phyloP scores from a whole-genome alignment of 2,113 vertebrate species.

The Merops nubicus region DNA sequence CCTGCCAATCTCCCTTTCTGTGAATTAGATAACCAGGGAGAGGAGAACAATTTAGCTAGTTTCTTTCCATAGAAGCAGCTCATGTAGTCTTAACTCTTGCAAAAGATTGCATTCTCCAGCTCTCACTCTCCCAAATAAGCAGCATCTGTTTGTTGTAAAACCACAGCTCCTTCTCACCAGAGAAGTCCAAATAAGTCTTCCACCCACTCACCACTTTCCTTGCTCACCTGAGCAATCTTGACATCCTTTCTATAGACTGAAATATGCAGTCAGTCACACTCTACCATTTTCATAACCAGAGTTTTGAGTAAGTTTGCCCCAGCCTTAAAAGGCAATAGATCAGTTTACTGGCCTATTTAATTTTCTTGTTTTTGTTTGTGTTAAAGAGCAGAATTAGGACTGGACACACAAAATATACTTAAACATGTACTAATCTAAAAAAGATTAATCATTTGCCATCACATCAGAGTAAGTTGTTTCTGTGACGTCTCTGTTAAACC shows the following conservation, averaged over 20 bases:
- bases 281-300: neutral
- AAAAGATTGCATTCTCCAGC: neutral
- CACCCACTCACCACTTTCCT: fast-evolving
- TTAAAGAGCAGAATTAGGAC: neutral
- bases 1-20: neutral
- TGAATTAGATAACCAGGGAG: neutral
- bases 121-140: neutral
- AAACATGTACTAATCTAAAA: neutral
- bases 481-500: neutral
- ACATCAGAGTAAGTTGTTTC: neutral
- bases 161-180: neutral
- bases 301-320: neutral
- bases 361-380: neutral
- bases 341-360: neutral
- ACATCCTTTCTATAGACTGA: neutral
- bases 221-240: neutral
- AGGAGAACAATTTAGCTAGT: neutral
- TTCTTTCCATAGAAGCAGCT: neutral
- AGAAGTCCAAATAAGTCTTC: neutral
- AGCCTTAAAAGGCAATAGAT: neutral
- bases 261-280: neutral
- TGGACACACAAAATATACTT: neutral
- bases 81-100: neutral
- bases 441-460: neutral
- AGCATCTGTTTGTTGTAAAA: neutral